A percentile compares a stretch with the other conserved stretches of the same genome.
phyloP scores from a whole-genome alignment of 2,113 vertebrate species.

The Trinectes maculatus region DNA sequence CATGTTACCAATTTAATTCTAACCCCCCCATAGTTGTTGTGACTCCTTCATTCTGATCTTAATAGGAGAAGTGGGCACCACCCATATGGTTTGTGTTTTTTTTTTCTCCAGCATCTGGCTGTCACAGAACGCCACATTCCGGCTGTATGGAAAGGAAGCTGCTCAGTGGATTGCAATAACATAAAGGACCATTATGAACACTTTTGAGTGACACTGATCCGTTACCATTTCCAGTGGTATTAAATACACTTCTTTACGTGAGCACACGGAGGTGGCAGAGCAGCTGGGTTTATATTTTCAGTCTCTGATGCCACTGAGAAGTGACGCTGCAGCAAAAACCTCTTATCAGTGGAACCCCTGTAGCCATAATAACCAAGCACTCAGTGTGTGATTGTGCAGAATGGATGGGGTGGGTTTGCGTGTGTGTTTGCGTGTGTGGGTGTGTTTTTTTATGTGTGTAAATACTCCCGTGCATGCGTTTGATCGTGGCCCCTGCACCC shows the following conservation, averaged over 20 bases:
- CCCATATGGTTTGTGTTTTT: conserved; percentile 37
- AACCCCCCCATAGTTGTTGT: conserved; percentile 5
- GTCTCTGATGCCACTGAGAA: conserved; percentile 30
- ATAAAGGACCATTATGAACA: conserved; percentile 63
- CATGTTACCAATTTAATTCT: neutral
- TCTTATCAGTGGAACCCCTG: conserved; percentile 5
- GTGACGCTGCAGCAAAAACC: conserved; percentile 40
- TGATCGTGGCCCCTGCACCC: conserved; percentile 21
- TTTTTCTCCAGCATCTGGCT: conserved; percentile 63
- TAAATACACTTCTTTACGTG: neutral
- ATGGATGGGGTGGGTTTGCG: neutral
- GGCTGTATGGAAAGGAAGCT: conserved; percentile 42
- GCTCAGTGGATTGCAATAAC: conserved; percentile 62
- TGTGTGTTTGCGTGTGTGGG: neutral
- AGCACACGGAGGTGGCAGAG: conserved; percentile 19
- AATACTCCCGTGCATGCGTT: neutral
- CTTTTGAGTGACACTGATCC: conserved; percentile 62
- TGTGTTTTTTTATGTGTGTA: neutral
- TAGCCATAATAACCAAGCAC: conserved; percentile 4
- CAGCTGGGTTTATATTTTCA: conserved; percentile 44
- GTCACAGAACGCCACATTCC: conserved; percentile 49
- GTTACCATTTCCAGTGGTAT: conserved; percentile 47
- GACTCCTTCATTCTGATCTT: conserved; percentile 4
- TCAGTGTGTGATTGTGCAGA: neutral
- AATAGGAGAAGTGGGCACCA: conserved; percentile 37